phyloP scores from a whole-genome alignment of 2,888 invertebrate species.

The Mythimna lalbum region DNA sequence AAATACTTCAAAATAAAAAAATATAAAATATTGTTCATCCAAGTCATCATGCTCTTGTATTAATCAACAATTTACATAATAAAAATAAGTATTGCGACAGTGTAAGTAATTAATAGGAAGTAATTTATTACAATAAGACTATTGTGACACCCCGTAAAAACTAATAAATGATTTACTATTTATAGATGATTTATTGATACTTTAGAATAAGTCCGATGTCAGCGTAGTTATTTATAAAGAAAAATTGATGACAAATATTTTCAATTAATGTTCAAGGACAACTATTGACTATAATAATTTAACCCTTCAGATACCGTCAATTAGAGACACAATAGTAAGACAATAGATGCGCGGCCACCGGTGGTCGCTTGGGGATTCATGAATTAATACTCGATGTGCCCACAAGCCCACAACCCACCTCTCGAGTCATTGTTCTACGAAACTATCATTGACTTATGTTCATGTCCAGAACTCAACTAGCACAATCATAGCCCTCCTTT shows the following conservation, averaged over 20 bases:
- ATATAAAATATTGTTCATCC: background rate
- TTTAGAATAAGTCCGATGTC: background rate
- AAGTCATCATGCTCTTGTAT: background rate
- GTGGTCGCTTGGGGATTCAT: too few relatives aligned
- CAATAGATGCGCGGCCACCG: too few relatives aligned
- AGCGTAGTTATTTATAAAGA: background rate
- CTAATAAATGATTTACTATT: background rate
- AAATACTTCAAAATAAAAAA: background rate
- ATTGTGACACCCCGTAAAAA: conserved; percentile 6
- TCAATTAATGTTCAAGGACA: too few relatives aligned
- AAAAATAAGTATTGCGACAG: background rate
- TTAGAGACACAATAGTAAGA: too few relatives aligned
- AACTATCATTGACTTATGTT: too few relatives aligned
- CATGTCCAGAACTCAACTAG: too few relatives aligned
- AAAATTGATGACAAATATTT: background rate
- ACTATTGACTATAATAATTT: too few relatives aligned
- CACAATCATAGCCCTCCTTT: too few relatives aligned
- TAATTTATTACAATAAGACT: conserved; percentile 12
- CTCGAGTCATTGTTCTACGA: too few relatives aligned
- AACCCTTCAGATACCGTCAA: too few relatives aligned
- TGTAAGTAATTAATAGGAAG: background rate
- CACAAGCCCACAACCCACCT: too few relatives aligned
- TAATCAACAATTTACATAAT: background rate
- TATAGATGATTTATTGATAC: background rate
- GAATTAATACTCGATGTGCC: too few relatives aligned